Evolutionary conservation across 2,113 vertebrate genomes (phyloP).

Genomic region (Fulica atra): DNA sequence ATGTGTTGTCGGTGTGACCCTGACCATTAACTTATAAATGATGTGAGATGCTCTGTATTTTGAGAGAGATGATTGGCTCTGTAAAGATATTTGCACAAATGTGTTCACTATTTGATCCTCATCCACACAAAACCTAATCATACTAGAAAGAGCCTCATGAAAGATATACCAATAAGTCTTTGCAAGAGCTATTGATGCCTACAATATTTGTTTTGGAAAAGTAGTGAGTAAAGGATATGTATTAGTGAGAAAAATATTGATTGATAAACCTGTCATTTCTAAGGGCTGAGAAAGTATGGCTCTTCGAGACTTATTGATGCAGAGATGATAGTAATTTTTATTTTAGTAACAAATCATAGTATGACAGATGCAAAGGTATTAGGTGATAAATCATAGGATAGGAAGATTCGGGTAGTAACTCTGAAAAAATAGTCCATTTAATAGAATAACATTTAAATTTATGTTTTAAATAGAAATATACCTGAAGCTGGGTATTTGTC

Average conservation of each 20-base stretch:
- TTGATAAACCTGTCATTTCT: conserved; percentile 19
- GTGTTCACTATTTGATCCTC: conserved; percentile 28
- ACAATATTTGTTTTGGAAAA: conserved; percentile 49
- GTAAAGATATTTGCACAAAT: conserved; percentile 43
- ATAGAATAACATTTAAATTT: neutral
- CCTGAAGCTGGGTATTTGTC: neutral
- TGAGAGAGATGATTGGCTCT: conserved; percentile 15
- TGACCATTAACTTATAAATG: conserved; percentile 52
- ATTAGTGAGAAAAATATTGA: conserved; percentile 21
- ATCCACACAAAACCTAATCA: conserved; percentile 30
- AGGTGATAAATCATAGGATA: neutral
- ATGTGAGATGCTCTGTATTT: neutral
- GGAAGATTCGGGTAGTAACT: neutral
- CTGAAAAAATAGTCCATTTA: neutral
- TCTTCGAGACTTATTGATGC: neutral
- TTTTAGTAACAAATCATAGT: conserved; percentile 10
- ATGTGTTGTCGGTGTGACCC: neutral
- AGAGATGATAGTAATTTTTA: conserved; percentile 22
- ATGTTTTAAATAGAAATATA: neutral
- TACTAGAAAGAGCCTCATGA: neutral
- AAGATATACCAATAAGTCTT: conserved; percentile 59
- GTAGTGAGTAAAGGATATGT: neutral
- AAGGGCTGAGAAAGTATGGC: neutral
- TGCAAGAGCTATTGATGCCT: neutral
- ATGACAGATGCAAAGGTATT: neutral